Evolutionary conservation across 2,888 invertebrate species (phyloP).

Genomic region (Pristionchus entomophagus): DNA sequence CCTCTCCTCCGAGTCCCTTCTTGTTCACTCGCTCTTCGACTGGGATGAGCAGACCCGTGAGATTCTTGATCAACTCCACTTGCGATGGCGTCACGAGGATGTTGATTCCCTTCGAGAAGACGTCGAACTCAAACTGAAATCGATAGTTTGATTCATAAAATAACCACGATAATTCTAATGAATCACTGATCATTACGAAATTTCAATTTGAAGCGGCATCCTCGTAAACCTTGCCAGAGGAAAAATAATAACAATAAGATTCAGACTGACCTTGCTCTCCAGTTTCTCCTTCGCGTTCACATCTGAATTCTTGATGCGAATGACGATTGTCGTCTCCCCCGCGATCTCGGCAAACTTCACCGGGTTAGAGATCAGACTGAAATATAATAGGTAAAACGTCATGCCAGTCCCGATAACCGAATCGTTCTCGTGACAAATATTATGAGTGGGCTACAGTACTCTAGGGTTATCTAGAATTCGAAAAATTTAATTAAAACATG

Average conservation of each 20-base stretch:
- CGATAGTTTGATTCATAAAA: neutral
- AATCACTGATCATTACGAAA: neutral
- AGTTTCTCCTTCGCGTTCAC: slow-evolving; percentile 41
- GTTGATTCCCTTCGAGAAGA: slow-evolving; percentile 58
- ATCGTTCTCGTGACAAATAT: too few relatives aligned
- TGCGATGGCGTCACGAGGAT: slow-evolving; percentile 64
- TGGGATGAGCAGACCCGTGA: slow-evolving; percentile 16
- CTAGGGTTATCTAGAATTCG: too few relatives aligned
- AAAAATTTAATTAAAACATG: neutral
- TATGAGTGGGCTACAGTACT: too few relatives aligned
- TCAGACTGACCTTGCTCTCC: slow-evolving; percentile 28
- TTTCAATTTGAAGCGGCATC: neutral
- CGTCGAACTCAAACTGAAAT: slow-evolving; percentile 67
- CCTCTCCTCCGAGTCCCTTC: slow-evolving; percentile 52
- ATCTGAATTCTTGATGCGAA: slow-evolving; percentile 57
- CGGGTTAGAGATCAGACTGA: slow-evolving; percentile 60
- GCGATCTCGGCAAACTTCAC: slow-evolving; percentile 63
- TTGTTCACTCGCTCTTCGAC: slow-evolving; percentile 27
- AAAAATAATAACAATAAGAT: neutral
- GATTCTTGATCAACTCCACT: slow-evolving; percentile 56
- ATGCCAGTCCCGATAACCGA: too few relatives aligned
- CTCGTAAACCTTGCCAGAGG: too few relatives aligned
- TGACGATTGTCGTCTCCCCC: slow-evolving; percentile 57
- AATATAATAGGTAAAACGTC: neutral
- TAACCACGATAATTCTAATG: neutral